Percentiles rank a stretch among this genome's conserved stretches.
phyloP scores from a whole-genome alignment of 1,140 invertebrate species.

The Chelonus insularis region DNA sequence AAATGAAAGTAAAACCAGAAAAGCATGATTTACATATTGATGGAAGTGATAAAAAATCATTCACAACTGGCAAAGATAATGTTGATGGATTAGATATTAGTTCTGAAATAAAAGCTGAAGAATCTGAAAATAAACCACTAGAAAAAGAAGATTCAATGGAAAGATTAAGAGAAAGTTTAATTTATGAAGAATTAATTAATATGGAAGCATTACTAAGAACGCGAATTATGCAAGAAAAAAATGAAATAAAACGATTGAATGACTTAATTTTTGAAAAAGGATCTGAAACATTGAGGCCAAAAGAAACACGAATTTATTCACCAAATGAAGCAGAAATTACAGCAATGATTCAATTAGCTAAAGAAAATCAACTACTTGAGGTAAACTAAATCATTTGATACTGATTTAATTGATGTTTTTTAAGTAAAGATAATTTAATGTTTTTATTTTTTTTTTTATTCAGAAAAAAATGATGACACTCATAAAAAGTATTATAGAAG shows the following conservation, averaged over 20 bases:
- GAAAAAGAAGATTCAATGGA: slow-evolving; percentile 54
- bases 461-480: slow-evolving; percentile 66
- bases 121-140: slow-evolving; percentile 21
- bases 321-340: slow-evolving; percentile 60
- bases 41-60: slow-evolving; percentile 32
- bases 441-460: slow-evolving; percentile 16
- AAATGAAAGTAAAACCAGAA: not conserved
- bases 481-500: slow-evolving; percentile 69
- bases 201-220: slow-evolving; percentile 67
- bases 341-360: slow-evolving; percentile 59
- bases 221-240: slow-evolving; percentile 68
- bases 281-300: slow-evolving; percentile 59
- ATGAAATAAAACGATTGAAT: slow-evolving; percentile 69
- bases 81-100: too few relatives aligned
- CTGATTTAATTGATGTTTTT: too few relatives aligned
- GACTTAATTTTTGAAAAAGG: slow-evolving; percentile 57
- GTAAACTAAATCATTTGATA: slow-evolving; percentile 41
- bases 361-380: slow-evolving; percentile 69
- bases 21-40: not conserved
- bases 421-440: not conserved
- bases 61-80: too few relatives aligned
- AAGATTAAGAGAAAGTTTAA: slow-evolving; percentile 65
- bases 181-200: slow-evolving; percentile 69
- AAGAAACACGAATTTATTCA: slow-evolving; percentile 50
- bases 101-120: slow-evolving; percentile 25